Evolutionary conservation across 1,140 invertebrate species (phyloP).

Genomic region (Drosophila tsacasi): DNA sequence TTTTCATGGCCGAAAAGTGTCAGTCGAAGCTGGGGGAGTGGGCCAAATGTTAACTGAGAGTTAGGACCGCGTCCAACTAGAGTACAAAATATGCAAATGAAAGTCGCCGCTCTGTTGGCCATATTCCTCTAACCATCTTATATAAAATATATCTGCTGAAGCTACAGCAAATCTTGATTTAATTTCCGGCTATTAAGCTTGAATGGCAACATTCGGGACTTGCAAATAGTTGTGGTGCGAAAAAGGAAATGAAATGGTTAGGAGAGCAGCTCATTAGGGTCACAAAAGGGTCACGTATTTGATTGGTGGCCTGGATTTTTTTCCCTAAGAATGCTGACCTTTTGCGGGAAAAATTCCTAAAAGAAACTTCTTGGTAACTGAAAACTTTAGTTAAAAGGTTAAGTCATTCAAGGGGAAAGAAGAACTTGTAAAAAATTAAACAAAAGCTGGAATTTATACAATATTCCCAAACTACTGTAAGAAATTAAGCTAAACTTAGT

Average conservation of each 20-base stretch:
- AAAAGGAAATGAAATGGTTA: neutral
- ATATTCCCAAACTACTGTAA: neutral
- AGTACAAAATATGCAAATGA: constrained; percentile 73
- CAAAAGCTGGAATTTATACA: neutral
- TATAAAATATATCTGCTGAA: neutral
- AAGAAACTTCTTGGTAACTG: neutral
- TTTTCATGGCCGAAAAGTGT: constrained; percentile 77
- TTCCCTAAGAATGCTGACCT: neutral
- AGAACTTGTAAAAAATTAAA: neutral
- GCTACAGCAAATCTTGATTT: constrained; percentile 73
- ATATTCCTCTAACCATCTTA: neutral
- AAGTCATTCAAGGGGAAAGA: too few relatives aligned
- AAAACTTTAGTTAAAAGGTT: neutral
- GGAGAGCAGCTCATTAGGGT: constrained; percentile 54
- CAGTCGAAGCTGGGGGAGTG: constrained; percentile 21
- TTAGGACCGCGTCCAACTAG: constrained; percentile 26
- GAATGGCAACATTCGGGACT: constrained; percentile 25
- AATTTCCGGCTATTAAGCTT: constrained; percentile 75
- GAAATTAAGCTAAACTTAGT: neutral
- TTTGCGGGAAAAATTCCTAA: neutral
- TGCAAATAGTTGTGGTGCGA: constrained; percentile 54
- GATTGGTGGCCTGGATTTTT: neutral
- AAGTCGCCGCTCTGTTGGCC: constrained; percentile 25
- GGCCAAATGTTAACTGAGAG: constrained; percentile 25
- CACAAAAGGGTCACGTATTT: constrained; percentile 20